Base-by-base conservation (phyloP, 2,797 vertebrate genomes). In the Acanthurus leucopareius region DNA sequence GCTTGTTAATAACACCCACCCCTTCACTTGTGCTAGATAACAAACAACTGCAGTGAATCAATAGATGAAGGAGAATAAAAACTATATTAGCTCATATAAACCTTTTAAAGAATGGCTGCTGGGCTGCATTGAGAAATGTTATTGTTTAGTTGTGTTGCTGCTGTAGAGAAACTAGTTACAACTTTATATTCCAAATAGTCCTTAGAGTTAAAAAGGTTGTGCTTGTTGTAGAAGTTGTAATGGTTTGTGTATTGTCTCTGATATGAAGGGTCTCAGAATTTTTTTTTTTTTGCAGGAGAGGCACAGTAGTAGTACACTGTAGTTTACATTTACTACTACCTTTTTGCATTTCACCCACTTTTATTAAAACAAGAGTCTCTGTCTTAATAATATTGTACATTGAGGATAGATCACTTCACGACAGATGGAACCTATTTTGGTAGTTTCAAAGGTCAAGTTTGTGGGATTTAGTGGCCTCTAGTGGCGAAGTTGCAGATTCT, bases 1-100 rank as follows among this genome's bases (percentile, higher is more conserved):
- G 61, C 52, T 25, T 45, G 72, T 42, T 75, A 78, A 65, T 28
- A 84, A 75, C 51, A 71, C 4, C 44, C 51, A 40, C 40, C 56
- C 1, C 40, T 68, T 17, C 51, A 13, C 11, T 62, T 59, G 22
- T 40, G 57, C 49, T 47, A 7, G 51, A 32, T 67, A 51, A 80
- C 22, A 35, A 70, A 35, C 62, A 69, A 17, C 25, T 56, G 61
- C 44, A 52, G 52, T 3, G 16, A 40, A 52, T 10, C 45, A 25
- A 62, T 40, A 59, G 28, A 77, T 49, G 25, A 32, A n/a, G 22
- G 16, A 25, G 28, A 53, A 69, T 9, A 57, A 56, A 75, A 47
- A 40, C n/a, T 7, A 19, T 15, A 65, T 66, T 40, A 16, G 42
- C 28, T 56, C 7, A n/a, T 10, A 22, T 40, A 62, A 42, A 20